Conservation (phyloP, 2,113 vertebrate species). For the Solea senegalensis region DNA sequence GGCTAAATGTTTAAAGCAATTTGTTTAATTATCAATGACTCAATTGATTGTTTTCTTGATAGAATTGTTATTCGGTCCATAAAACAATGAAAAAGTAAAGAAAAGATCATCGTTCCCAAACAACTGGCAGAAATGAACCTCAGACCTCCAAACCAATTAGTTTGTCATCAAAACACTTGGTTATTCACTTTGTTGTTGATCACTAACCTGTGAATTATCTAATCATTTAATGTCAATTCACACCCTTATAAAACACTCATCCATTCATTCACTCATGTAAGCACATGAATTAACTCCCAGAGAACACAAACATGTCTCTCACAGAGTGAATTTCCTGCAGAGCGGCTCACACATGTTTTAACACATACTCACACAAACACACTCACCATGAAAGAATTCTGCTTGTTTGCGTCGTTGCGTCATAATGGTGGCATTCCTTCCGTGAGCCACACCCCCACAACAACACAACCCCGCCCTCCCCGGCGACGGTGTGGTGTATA, state of each 20-base stretch:
- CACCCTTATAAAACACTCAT: not conserved
- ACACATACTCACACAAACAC: constrained; percentile 11
- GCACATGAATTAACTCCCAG: not conserved
- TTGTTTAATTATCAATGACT: too few relatives aligned
- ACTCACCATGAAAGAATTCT: constrained; percentile 41
- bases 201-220: too few relatives aligned
- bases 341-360: not conserved
- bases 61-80: too few relatives aligned
- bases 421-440: constrained; percentile 13
- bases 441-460: constrained; percentile 1
- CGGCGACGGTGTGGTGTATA: too few relatives aligned
- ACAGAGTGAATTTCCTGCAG: not conserved
- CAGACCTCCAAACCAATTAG: too few relatives aligned
- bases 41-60: too few relatives aligned
- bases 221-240: not conserved
- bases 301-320: not conserved
- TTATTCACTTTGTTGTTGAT: too few relatives aligned
- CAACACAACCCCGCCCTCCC: not conserved
- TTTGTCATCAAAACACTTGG: too few relatives aligned
- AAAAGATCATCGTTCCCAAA: too few relatives aligned
- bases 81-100: too few relatives aligned
- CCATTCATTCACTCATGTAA: not conserved
- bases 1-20: too few relatives aligned
- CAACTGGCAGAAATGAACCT: too few relatives aligned
- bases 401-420: constrained; percentile 31